These are phyloP conservation scores for Ochropleura plecta DNA, from an alignment of 2,888 invertebrate species.

Conservation along the genomic window DNA sequence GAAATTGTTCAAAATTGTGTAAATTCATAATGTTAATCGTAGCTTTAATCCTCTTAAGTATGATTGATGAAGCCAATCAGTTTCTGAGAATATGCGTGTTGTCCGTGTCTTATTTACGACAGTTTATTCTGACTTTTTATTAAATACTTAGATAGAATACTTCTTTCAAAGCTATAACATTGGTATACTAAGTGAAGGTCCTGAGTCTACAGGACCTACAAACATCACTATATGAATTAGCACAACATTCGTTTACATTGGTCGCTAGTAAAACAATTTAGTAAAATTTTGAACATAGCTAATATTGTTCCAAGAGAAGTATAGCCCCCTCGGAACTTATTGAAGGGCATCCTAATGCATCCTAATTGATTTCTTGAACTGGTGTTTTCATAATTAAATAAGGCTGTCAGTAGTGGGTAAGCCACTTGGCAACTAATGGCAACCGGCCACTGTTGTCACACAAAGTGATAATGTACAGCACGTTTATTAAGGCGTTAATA, in stretches of 20 bases:
- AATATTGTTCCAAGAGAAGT: neutral
- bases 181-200: neutral
- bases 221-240: neutral
- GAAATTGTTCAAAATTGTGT: constrained; percentile 80
- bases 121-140: constrained; percentile 13
- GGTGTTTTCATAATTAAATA: constrained; percentile 13
- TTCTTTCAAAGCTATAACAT: constrained; percentile 3
- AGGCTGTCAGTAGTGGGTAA: neutral
- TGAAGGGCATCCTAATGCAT: constrained; percentile 4
- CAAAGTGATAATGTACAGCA: constrained; percentile 28
- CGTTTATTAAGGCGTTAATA: constrained; percentile 41
- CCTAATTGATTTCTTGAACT: neutral
- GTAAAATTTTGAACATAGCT: neutral
- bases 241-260: neutral
- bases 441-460: constrained; percentile 9
- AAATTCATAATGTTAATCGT: constrained; percentile 70
- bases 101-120: constrained; percentile 20
- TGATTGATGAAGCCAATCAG: constrained; percentile 68
- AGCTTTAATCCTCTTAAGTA: constrained; percentile 65
- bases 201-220: neutral
- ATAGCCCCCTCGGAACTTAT: neutral
- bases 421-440: constrained; percentile 3
- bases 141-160: neutral
- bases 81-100: constrained; percentile 49
- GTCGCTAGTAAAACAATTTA: constrained; percentile 7